Evolutionary conservation across 1,140 invertebrate species (phyloP), one percentile per base, ranked within the genome.

Genomic region (Limonius californicus): DNA sequence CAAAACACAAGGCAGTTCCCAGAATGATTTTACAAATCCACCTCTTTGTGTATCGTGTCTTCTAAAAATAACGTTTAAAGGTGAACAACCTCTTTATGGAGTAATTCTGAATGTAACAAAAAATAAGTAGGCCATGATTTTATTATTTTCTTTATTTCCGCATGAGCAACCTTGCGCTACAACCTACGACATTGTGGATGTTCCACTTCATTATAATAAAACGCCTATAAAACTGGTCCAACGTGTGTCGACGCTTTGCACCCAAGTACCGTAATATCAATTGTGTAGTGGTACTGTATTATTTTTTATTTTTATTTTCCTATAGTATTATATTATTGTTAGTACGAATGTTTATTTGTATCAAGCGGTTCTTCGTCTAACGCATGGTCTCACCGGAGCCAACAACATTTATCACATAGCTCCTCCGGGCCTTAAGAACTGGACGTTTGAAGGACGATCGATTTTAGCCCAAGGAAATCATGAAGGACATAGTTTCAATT

Each of bases 221-320:
- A 45, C n/a, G 42, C n/a, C 42, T 45, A 12, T 18, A 45, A 15
- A 45, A 45, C 42, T 45, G 42, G n/a, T 15, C 6, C 16, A 15
- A 45, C n/a, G n/a, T 45, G 42, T 45, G 42, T n/a, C n/a, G 42
- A 12, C 14, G 16, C n/a, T 27, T 4, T 45, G 50, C 14, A n/a
- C 12, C 12, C 2, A 54, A 54, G 50, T 54, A 54, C 50, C 50
- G 50, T 54, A 54, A 54, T n/a, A n/a, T 54, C 50, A 54, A 54
- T 54, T 54, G 50, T 54, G 23, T 27, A 27, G 23, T 45, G 42
- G 42, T 45, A 45, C 42, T 14, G 42, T 18, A 45, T 45, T 45
- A 15, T 45, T 45, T 45, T 45, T 45, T 45, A 45, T 45, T 45
- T 45, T 45, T 45, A 12, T 45, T 45, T 18, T 18, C 42, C 42